Evolutionary conservation across 2,797 vertebrate genomes (phyloP), one percentile per base, ranked within the genome.

Genomic region (Phoxinus dragarum): DNA sequence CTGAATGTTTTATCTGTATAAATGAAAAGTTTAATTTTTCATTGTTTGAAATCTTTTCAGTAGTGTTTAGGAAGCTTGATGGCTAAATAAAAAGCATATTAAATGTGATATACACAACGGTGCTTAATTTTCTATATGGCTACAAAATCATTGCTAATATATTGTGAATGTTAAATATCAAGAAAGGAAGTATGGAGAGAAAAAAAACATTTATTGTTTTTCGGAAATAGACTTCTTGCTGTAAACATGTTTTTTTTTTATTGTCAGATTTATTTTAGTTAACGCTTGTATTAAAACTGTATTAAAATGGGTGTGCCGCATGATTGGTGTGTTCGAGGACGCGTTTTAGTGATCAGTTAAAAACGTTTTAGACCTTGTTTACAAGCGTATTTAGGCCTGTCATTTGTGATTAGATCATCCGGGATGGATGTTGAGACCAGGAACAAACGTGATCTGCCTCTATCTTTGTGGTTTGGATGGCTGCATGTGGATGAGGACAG

Each of bases 401-500:
- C 4, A 1, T 61, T 61, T 78, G 23, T n/a, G 54, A 61, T 78
- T 2, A 16, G 54, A 49, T 74, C 12, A 66, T 47, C 71, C 31
- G 19, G n/a, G 56, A 64, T 44, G 38, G 59, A 82, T 64, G 71
- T 74, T 82, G 44, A 49, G 17, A 64, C 42, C 42, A 19, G 71
- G 71, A 64, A 56, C 72, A 75, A 74, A 47, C 4, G 7, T 1
- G 7, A 82, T 36, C 56, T 23, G 81, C 9, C 27, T 72, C 76
- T 8, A 66, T 31, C 27, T 27, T 19, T 69, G 67, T 40, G 67
- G 42, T 82, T 80, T 64, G 54, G 40, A 72, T 69, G 36, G 31
- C 83, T 85, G 80, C 83, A 85, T 87, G 88, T 21, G 42, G 49
- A 83, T 80, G 77, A 77, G 11, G 66, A 74, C 66, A 27, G 56